Evolutionary conservation across 2,888 invertebrate species (phyloP), one percentile per base, ranked within the genome.

Genomic region (Ctena decussata): DNA sequence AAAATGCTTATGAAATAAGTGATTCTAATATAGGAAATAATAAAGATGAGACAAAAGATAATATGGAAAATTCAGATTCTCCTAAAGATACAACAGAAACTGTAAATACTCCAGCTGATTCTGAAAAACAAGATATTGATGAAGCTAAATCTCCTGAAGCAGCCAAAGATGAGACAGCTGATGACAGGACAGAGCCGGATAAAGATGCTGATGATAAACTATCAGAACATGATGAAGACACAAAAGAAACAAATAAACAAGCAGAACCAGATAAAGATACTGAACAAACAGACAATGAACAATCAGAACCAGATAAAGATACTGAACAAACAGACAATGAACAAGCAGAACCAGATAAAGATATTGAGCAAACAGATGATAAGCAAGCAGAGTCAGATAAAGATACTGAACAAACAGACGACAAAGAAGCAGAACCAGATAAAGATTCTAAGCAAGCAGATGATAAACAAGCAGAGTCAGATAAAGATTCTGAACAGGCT

Each of bases 381-480:
- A 60, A 65, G 18, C 12, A 46, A 46, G 8, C 30, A 78, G 24
- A 32, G 27, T 15, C n/a, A 27, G 57, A 57, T 30, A 57, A 24
- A 30, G 24, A 57, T 2, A 24, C 57, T n/a, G n/a, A n/a, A n/a
- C n/a, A 41, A 41, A 39, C 35, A 27, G 75, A 79, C 5, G 32
- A 15, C 49, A 70, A 86, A 11, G 37, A 65, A 18, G 53, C 37
- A 65, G 69, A 84, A 18, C 21, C 35, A 24, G 39, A 46, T 27
- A 53, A 21, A 37, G 24, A 44, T 18, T 71, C 27, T 15, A 18
- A n/a, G n/a, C n/a, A n/a, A n/a, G n/a, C n/a, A n/a, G n/a, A n/a
- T 49, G 32, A 15, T 65, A 70, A 86, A 11, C 27, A 65, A 18
- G 53, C 37, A 65, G 69, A 84, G 18, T n/a, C 35, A 24, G 39